Evolutionary conservation across 2,888 invertebrate genomes (phyloP).

Genomic region (Agrypnus murinus): DNA sequence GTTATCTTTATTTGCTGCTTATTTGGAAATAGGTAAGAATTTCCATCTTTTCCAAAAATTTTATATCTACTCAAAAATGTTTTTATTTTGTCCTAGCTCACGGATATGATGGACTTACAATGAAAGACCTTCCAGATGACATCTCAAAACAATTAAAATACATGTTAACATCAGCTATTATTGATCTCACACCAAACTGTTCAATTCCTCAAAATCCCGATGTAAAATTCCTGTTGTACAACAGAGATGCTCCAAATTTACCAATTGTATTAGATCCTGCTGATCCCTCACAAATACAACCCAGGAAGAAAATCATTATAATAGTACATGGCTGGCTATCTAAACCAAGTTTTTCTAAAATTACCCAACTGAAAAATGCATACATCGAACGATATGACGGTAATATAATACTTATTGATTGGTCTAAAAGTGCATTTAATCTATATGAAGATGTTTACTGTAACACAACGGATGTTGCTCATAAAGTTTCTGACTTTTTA

Average conservation of each 20-base stretch:
- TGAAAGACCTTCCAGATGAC: not conserved
- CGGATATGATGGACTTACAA: not conserved
- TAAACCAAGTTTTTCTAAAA: not conserved
- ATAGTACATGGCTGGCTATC: constrained; percentile 25
- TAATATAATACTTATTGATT: constrained; percentile 24
- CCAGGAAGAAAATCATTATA: constrained; percentile 2
- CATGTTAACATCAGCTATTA: not conserved
- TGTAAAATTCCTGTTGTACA: constrained; percentile 31
- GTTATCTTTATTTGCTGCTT: too few species aligned
- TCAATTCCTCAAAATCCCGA: not conserved
- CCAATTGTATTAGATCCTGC: not conserved
- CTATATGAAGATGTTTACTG: constrained; percentile 14
- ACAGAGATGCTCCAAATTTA: not conserved
- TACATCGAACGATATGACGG: constrained; percentile 30
- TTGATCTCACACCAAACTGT: too few species aligned
- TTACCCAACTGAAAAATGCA: constrained; percentile 26
- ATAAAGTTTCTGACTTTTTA: not conserved
- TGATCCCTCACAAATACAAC: constrained; percentile 1
- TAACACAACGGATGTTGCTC: not conserved
- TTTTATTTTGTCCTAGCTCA: too few species aligned
- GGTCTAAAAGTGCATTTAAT: constrained; percentile 7
- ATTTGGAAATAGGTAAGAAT: too few species aligned
- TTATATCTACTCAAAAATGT: too few species aligned
- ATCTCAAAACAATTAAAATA: not conserved
- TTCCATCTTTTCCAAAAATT: too few species aligned